Evolutionary conservation across 2,113 vertebrate species (phyloP).

Genomic region (Coptodon bakossiorum): DNA sequence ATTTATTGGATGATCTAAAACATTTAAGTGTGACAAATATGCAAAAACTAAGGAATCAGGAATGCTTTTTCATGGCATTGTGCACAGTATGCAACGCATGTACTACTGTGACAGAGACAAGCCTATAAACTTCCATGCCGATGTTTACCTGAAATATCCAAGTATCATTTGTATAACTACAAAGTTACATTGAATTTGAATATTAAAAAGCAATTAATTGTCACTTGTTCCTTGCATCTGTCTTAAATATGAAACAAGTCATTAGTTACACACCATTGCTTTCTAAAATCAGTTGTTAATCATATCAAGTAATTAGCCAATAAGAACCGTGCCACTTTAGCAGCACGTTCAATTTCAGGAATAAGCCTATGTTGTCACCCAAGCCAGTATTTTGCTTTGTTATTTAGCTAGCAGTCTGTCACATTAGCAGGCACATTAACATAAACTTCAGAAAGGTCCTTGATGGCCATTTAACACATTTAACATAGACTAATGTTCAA

Average conservation of each 20-base stretch:
- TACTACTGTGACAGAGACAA: not conserved
- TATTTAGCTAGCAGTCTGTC: not conserved
- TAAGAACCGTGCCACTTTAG: not conserved
- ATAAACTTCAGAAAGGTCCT: not conserved
- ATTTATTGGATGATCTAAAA: not conserved
- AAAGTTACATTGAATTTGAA: not conserved
- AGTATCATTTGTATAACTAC: not conserved
- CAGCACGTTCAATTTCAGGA: not conserved
- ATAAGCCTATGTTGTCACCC: not conserved
- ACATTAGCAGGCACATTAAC: not conserved
- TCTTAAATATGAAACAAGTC: not conserved
- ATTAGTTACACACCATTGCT: not conserved
- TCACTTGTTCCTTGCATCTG: not conserved
- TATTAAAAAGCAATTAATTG: not conserved
- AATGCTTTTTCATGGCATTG: not conserved
- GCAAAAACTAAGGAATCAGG: rapidly evolving
- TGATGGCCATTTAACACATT: not conserved
- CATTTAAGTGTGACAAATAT: not conserved
- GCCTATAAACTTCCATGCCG: not conserved
- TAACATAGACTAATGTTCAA: not conserved
- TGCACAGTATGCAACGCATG: not conserved
- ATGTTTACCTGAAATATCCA: not conserved
- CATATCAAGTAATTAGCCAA: not conserved
- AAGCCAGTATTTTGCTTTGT: not conserved
- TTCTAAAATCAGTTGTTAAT: not conserved